Base-by-base conservation (phyloP, 2,113 vertebrate genomes). In the Eudyptes chrysolophus region DNA sequence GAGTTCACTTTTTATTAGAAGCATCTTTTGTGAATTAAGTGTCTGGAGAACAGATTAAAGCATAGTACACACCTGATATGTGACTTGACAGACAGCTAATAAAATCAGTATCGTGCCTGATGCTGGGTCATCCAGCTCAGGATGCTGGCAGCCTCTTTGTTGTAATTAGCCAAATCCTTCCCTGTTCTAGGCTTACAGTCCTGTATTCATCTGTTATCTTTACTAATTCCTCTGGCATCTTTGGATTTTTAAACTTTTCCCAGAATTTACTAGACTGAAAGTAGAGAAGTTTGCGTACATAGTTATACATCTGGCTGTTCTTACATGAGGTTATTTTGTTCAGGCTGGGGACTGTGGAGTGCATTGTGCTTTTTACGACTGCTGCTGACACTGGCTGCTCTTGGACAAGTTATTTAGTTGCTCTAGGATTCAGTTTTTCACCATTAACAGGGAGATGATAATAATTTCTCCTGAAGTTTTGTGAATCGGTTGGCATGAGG, bases 1-100 rank as follows among this genome's bases (percentile, higher is more conserved):
- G 87, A 90, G 86, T 89, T 97, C 87, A 38, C 84, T 95, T 89
- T 79, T 94, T 94, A 92, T 97, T 95, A 74, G 94, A 58, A 69
- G 84, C 84, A 46, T 83, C 92, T 85, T 95, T 20, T 3, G 11
- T 90, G 90, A 84, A 87, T 93, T 91, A 90, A 88, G 79, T 65
- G 60, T 27, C 72, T 94, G 78, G 79, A 94, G 91, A 92, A 3
- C 30, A 88, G 92, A 92, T 89, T 81, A 89, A 88, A 94, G 91
- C 22, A 3, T 22, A 55, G 61, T 34, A n/a, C 92, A 17, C 51
- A 15, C 34, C 79, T 81, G 79, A 44, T 84, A 52, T 24, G 64
- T 27, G 84, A 14, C 60, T 84, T 89, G 92, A 91, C 80, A 89
- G 94, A 27, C 80, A 93, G 81, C 42, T 80, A 9, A 81, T 65